These are phyloP conservation scores for Entomobrya proxima DNA, from an alignment of 2,888 invertebrate genomes.

Conservation along the genomic window DNA sequence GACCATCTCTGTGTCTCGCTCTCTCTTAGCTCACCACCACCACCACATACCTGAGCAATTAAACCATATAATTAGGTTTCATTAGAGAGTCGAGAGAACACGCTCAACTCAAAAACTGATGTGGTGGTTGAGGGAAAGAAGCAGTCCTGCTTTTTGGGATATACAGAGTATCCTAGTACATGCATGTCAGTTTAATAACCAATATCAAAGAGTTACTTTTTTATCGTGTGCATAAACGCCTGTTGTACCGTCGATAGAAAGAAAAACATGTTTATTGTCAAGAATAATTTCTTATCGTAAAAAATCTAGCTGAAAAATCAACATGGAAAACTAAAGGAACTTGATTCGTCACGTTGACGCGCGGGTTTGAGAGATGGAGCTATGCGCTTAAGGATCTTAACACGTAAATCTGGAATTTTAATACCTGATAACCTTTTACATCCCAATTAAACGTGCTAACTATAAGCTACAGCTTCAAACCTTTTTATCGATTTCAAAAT, in stretches of 20 bases:
- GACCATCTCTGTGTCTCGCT: background rate
- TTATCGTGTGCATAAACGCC: background rate
- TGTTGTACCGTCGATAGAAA: background rate
- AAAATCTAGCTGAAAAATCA: slow-evolving; percentile 37
- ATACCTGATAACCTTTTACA: background rate
- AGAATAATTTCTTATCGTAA: too few relatives aligned
- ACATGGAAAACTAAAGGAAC: slow-evolving; percentile 29
- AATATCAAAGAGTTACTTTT: background rate
- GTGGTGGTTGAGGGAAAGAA: background rate
- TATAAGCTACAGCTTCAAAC: background rate
- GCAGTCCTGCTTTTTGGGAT: background rate
- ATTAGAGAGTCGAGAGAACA: slow-evolving; percentile 59
- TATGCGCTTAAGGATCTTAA: background rate
- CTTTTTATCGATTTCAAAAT: slow-evolving; percentile 1
- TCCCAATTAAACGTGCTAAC: background rate
- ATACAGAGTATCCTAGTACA: background rate
- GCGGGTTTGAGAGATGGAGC: slow-evolving; percentile 13
- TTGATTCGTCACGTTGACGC: slow-evolving; percentile 1
- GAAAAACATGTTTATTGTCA: too few relatives aligned
- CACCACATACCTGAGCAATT: slow-evolving; percentile 72
- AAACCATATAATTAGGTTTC: slow-evolving; percentile 74
- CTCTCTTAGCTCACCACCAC: slow-evolving; percentile 8
- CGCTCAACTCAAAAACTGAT: slow-evolving; percentile 2
- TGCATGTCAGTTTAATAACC: background rate
- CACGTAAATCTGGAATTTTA: background rate